Evolutionary conservation across 1,140 invertebrate genomes (phyloP), one percentile per base, ranked within the genome.

Genomic region (Hycleus cichorii): DNA sequence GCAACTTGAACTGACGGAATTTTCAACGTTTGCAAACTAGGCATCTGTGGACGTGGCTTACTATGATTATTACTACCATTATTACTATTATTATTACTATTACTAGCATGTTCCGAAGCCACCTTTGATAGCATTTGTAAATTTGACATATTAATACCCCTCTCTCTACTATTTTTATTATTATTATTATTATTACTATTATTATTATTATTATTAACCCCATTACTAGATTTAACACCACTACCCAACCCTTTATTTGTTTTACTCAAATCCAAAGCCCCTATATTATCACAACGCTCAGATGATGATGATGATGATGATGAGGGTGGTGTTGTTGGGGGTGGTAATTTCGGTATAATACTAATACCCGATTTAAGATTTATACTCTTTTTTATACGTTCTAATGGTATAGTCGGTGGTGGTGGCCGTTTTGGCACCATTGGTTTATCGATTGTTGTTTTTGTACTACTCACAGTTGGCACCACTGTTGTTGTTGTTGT

Each of bases 111-210:
- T 47, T 69, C 67, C 0, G 67, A 63, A 2, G 70, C 70, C 2
- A 73, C 72, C 59, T 72, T 73, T 3, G 70, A 72, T n/a, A 73
- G 47, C 70, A 73, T 72, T 56, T 73, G 70, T 1, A 73, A 56
- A 47, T 73, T 73, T 1, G 69, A 70, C 10, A 71, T 39, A 47
- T 59, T 59, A 54, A 58, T 47, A 39, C 32, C 32, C 4, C 32
- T 4, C 32, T 32, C 32, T 32, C 7, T 32, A 32, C 4, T 32
- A 10, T n/a, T 56, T 38, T 65, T 64, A 2, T 64, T 57, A 1
- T 57, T 59, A 42, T 61, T 65, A 25, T 52, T 50, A 4, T 67
- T 54, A 52, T 69, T 71, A 0, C 60, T 32, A 32, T 32, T 32
- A 32, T 32, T 32, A 32, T 32, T 32, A 7, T 32, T 32, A 7